phyloP scores from a whole-genome alignment of 1,140 invertebrate species.

The Scaptodrosophila lebanonensis region DNA sequence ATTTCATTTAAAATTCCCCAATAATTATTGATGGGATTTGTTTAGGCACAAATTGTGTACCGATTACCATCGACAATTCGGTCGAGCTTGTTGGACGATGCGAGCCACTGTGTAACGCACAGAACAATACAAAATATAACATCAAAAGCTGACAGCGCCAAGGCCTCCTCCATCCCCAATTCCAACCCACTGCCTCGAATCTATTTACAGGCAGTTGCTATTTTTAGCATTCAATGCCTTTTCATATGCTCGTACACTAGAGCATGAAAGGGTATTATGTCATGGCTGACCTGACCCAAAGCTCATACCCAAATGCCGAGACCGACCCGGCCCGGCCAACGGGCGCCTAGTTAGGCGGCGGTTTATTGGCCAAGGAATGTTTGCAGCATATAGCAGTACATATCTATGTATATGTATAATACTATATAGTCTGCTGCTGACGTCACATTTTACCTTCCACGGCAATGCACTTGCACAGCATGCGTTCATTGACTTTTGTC shows the following conservation, averaged over 20 bases:
- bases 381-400: too few species aligned
- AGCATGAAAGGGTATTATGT: constrained; percentile 70
- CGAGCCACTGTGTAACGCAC: too few species aligned
- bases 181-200: constrained; percentile 25
- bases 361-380: background rate
- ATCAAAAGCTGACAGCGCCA: constrained; percentile 25
- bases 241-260: constrained; percentile 21
- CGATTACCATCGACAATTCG: too few species aligned
- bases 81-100: too few species aligned
- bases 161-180: background rate
- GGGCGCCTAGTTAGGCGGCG: background rate
- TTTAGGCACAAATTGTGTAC: too few species aligned
- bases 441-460: constrained; percentile 70
- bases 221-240: constrained; percentile 58
- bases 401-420: too few species aligned
- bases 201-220: constrained; percentile 50
- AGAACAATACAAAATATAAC: too few species aligned
- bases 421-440: too few species aligned
- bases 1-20: too few species aligned
- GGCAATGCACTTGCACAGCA: constrained; percentile 52
- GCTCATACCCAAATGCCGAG: background rate
- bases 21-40: too few species aligned
- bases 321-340: background rate
- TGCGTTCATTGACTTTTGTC: constrained; percentile 53
- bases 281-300: constrained; percentile 54